These are phyloP conservation scores for Mionectes olivaceus DNA, from an alignment of 2,797 vertebrate genomes.

Conservation along the genomic window DNA sequence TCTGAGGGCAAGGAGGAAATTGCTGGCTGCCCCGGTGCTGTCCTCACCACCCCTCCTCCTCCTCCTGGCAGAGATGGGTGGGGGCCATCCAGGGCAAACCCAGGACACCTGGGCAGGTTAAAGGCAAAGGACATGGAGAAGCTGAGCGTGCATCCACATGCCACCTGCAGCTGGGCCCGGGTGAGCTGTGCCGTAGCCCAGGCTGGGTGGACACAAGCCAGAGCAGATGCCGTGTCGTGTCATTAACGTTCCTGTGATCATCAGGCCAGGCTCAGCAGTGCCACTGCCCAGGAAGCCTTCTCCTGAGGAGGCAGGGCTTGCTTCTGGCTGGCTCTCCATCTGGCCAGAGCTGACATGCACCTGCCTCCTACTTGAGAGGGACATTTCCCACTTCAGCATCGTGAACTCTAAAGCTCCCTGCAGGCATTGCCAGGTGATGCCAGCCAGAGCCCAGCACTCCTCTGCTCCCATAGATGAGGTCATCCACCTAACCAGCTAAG, in stretches of 20 bases:
- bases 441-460: rapidly evolving
- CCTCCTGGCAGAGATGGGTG: rapidly evolving
- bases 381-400: neutral
- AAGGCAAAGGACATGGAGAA: neutral
- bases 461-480: rapidly evolving
- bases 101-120: neutral
- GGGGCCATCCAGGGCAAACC: neutral
- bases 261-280: neutral
- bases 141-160: rapidly evolving
- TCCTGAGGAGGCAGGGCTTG: neutral
- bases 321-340: neutral
- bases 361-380: neutral
- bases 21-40: neutral
- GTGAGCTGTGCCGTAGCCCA: neutral
- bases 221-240: neutral
- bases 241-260: neutral
- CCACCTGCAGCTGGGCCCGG: neutral
- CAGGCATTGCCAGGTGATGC: rapidly evolving
- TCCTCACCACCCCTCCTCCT: neutral
- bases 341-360: neutral
- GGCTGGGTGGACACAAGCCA: neutral
- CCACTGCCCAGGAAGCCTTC: rapidly evolving
- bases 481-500: neutral
- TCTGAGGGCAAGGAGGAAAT: neutral
- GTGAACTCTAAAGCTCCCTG: neutral